Conservation (phyloP, 1,140 invertebrate species). For the Oscheius sp. region DNA sequence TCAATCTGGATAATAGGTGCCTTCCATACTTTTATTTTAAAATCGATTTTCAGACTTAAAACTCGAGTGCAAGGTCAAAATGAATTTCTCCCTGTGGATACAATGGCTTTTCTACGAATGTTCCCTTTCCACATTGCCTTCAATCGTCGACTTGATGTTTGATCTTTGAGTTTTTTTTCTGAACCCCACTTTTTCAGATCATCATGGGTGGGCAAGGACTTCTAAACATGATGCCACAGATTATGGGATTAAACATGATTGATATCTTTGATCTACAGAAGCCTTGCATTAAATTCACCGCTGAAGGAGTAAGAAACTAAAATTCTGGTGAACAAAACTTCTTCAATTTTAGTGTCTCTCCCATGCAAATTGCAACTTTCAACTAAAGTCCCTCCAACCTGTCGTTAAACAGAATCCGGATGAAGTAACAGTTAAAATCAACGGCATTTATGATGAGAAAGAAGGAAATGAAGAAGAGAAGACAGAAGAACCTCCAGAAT, state of each 20-base stretch:
- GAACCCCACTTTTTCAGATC: constrained; percentile 4
- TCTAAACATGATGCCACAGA: constrained; percentile 28
- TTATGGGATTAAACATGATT: constrained; percentile 22
- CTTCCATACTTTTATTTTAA: neutral
- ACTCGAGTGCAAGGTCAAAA: constrained; percentile 27
- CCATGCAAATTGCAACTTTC: constrained; percentile 33
- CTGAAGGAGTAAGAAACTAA: constrained; percentile 21
- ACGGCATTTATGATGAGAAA: constrained; percentile 23
- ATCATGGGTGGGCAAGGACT: constrained; percentile 26
- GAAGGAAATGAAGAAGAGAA: constrained; percentile 8
- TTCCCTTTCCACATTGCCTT: constrained; percentile 35
- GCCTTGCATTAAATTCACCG: constrained; percentile 35
- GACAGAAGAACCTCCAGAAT: constrained; percentile 6
- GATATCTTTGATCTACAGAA: constrained; percentile 34
- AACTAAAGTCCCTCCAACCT: constrained; percentile 29
- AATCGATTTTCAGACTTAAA: constrained; percentile 21
- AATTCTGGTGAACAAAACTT: neutral
- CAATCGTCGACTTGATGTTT: constrained; percentile 14
- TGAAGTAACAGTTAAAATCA: constrained; percentile 23
- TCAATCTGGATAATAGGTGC: constrained; percentile 18
- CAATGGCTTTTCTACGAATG: constrained; percentile 29
- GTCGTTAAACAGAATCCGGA: constrained; percentile 18
- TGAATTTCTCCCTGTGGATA: constrained; percentile 34
- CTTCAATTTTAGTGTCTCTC: constrained; percentile 17
- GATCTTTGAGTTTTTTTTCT: neutral